Percentiles rank a stretch among this genome's conserved stretches.
These are phyloP conservation scores for Drosophila macrospina DNA, from an alignment of 2,888 invertebrate genomes.

Conservation along the genomic window DNA sequence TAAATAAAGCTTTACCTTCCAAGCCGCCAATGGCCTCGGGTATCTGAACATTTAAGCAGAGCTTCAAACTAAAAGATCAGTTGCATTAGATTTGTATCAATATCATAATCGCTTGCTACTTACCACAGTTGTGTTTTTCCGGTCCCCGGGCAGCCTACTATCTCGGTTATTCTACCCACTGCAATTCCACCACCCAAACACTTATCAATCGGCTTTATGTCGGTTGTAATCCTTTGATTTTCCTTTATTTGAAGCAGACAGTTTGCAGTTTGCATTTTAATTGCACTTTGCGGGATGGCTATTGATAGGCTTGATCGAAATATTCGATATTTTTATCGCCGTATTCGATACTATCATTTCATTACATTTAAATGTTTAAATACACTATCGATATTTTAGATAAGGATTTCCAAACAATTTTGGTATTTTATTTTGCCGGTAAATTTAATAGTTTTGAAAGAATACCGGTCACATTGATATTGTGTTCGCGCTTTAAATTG, in stretches of 20 bases:
- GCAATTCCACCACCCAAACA: conserved; percentile 55
- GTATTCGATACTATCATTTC: too few relatives aligned
- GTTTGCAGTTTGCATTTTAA: conserved; percentile 16
- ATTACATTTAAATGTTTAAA: too few relatives aligned
- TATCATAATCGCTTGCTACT: conserved; percentile 8
- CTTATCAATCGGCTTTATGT: conserved; percentile 36
- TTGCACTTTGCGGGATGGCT: background rate
- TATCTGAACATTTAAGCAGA: conserved; percentile 65
- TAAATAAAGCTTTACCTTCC: conserved; percentile 53
- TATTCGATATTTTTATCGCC: too few relatives aligned
- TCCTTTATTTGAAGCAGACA: background rate
- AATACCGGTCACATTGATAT: too few relatives aligned
- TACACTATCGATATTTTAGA: too few relatives aligned
- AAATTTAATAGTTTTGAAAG: too few relatives aligned
- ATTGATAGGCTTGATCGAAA: too few relatives aligned
- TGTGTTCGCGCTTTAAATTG: too few relatives aligned
- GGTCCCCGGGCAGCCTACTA: conserved; percentile 61
- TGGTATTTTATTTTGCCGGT: too few relatives aligned
- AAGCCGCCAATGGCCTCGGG: conserved; percentile 41
- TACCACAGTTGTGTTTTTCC: conserved; percentile 64
- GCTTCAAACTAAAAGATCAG: conserved; percentile 40
- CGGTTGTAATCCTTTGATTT: conserved; percentile 46
- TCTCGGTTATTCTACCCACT: conserved; percentile 49
- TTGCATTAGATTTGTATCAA: background rate
- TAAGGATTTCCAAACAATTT: too few relatives aligned